A percentile compares a stretch with the other conserved stretches of the same genome.
Evolutionary conservation across 2,113 vertebrate species (phyloP).

Genomic region (Macquaria australasica): DNA sequence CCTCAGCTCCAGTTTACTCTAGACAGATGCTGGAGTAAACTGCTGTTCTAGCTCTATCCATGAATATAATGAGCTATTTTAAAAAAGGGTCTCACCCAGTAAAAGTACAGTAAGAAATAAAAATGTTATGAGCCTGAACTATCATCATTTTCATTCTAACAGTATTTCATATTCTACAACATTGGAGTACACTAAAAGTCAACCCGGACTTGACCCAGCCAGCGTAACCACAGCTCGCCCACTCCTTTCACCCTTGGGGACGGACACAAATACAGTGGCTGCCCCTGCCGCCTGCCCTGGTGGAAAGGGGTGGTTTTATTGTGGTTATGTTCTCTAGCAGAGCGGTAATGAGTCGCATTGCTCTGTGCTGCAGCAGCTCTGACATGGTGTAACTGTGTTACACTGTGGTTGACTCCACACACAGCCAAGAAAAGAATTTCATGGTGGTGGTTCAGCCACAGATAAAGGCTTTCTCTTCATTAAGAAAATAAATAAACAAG

Average conservation of each 20-base stretch:
- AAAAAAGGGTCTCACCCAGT: conserved; percentile 7
- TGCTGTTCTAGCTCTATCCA: conserved; percentile 1
- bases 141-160: conserved; percentile 7
- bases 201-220: conserved; percentile 35
- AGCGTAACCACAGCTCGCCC: conserved; percentile 40
- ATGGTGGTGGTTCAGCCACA: conserved; percentile 63
- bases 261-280: conserved; percentile 9
- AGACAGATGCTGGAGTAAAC: conserved; percentile 27
- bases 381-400: conserved; percentile 53
- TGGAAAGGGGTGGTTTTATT: conserved; percentile 53
- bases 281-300: conserved; percentile 14
- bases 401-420: conserved; percentile 44
- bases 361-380: conserved; percentile 46
- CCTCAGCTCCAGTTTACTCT: conserved; percentile 33
- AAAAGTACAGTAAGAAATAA: conserved; percentile 13
- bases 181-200: conserved; percentile 28
- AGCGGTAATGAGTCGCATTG: conserved; percentile 59
- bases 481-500: conserved; percentile 66
- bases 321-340: conserved; percentile 53
- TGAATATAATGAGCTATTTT: conserved; percentile 1
- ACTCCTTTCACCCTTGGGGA: conserved; percentile 22
- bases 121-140: conserved; percentile 12
- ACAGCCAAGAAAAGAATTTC: conserved; percentile 62
- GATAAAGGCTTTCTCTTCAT: conserved; percentile 71
- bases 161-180: conserved; percentile 36